These are phyloP conservation scores for Macquaria australasica DNA, from an alignment of 2,113 vertebrate genomes.

Conservation along the genomic window DNA sequence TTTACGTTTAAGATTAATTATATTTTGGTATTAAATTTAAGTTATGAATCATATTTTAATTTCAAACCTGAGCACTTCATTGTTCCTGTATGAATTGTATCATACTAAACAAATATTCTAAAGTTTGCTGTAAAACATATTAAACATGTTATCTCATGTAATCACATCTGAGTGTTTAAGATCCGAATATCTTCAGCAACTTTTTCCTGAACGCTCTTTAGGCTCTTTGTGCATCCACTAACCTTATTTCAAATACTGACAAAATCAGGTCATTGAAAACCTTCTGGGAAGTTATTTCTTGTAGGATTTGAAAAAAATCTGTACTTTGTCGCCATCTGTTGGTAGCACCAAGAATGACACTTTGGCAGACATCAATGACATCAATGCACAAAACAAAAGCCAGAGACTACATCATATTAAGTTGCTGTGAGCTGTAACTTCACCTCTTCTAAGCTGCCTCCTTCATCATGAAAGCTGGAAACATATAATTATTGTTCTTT, in stretches of 20 bases:
- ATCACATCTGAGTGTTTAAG: background rate
- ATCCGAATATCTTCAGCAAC: background rate
- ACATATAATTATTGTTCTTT: too few species aligned
- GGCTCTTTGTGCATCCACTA: background rate
- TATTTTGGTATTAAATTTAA: constrained; percentile 38
- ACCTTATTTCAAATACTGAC: background rate
- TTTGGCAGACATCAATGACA: background rate
- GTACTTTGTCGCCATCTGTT: too few species aligned
- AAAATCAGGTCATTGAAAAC: background rate
- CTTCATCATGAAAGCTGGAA: too few species aligned
- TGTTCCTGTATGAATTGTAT: background rate
- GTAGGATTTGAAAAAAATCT: background rate
- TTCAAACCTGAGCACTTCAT: constrained; percentile 8
- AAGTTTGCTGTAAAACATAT: background rate
- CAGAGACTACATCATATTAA: too few species aligned
- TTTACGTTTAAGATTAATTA: constrained; percentile 23
- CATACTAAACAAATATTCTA: background rate
- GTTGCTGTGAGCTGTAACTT: too few species aligned
- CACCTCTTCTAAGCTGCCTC: too few species aligned
- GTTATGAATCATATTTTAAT: constrained; percentile 2
- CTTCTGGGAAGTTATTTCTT: background rate
- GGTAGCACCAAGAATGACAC: too few species aligned
- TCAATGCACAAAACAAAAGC: background rate
- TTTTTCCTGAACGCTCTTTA: too few species aligned
- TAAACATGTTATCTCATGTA: background rate